phyloP scores from a whole-genome alignment of 1,140 invertebrate species.

The Zaprionus inermis region DNA sequence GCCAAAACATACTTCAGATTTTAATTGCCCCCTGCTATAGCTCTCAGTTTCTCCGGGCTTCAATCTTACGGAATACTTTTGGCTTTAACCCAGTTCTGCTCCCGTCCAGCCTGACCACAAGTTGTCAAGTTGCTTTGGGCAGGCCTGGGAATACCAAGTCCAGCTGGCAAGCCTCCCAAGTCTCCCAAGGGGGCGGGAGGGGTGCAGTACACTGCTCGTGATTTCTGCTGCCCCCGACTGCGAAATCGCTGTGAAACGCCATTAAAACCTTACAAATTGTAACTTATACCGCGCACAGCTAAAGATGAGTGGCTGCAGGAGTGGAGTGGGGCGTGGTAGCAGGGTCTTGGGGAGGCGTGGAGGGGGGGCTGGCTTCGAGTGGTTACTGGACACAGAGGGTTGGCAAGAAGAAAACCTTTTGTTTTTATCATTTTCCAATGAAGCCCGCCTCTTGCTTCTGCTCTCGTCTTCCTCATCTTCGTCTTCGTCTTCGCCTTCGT shows the following conservation, averaged over 20 bases:
- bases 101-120: neutral
- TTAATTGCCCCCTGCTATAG: neutral
- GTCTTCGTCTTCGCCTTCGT: too few relatives aligned
- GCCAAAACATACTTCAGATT: neutral
- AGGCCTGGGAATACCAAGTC: constrained; percentile 10
- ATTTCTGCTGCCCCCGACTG: constrained; percentile 21
- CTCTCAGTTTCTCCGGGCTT: neutral
- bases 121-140: neutral
- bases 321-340: neutral
- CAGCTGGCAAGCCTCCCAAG: constrained; percentile 19
- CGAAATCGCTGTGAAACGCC: constrained; percentile 33
- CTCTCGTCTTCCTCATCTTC: constrained; percentile 16
- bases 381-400: constrained; percentile 14
- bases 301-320: constrained; percentile 55
- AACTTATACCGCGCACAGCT: constrained; percentile 61
- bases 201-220: neutral
- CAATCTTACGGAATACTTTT: neutral
- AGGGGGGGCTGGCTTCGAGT: constrained; percentile 15
- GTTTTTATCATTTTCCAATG: constrained; percentile 78
- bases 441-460: constrained; percentile 28
- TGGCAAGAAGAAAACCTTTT: constrained; percentile 59
- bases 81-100: neutral
- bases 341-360: neutral
- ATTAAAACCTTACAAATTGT: constrained; percentile 77
- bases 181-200: neutral